Conservation (phyloP, 2,797 vertebrate species). For the Cryptoprocta ferox region DNA sequence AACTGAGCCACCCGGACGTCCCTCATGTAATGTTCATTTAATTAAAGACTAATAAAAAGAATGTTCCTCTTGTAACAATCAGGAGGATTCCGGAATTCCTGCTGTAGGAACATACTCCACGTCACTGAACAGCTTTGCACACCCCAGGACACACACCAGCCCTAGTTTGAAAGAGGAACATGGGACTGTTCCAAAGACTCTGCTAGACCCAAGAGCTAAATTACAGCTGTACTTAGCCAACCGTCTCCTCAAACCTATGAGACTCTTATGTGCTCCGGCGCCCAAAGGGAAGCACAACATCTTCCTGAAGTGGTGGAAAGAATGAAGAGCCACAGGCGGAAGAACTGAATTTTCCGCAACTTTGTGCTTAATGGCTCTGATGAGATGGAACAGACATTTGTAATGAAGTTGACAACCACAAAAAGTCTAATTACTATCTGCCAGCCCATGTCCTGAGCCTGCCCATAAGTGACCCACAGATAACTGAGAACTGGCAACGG, state of each 20-base stretch:
- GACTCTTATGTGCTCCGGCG: neutral
- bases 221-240: neutral
- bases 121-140: neutral
- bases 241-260: neutral
- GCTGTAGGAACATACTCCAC: neutral
- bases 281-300: neutral
- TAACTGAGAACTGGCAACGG: neutral
- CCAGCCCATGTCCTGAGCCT: neutral
- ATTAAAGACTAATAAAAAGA: neutral
- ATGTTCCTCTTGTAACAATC: neutral
- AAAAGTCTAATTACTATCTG: neutral
- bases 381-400: neutral
- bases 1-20: no score
- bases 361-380: neutral
- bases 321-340: neutral
- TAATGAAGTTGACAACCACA: neutral
- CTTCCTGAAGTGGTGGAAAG: neutral
- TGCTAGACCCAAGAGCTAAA: neutral
- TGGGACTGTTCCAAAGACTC: neutral
- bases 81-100: neutral
- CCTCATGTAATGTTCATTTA: neutral
- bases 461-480: neutral
- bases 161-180: neutral
- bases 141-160: neutral
- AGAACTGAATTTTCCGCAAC: neutral